Conservation (phyloP, 2,113 vertebrate species). For the Addax nasomaculatus region DNA sequence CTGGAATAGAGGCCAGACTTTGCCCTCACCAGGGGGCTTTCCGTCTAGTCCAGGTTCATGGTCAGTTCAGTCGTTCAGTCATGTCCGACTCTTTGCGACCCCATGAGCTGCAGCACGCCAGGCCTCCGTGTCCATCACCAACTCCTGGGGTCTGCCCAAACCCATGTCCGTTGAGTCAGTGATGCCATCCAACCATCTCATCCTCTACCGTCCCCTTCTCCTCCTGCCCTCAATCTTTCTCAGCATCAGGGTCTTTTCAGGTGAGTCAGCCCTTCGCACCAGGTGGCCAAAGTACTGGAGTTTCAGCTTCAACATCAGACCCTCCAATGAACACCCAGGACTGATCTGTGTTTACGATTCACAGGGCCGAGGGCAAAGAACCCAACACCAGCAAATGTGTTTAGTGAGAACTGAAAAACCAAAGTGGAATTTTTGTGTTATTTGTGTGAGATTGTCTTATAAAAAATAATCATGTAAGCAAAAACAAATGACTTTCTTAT, state of each 20-base stretch:
- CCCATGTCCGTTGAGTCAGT: too few relatives aligned
- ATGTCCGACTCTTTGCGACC: accelerated
- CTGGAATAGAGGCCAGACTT: too few relatives aligned
- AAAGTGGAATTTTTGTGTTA: background rate
- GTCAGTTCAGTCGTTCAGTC: background rate
- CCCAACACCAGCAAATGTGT: background rate
- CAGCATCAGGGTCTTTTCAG: background rate
- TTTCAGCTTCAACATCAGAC: background rate
- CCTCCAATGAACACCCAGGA: background rate
- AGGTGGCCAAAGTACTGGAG: background rate
- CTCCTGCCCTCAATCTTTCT: too few relatives aligned
- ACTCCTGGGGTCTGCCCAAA: too few relatives aligned
- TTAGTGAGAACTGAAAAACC: background rate
- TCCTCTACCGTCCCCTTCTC: too few relatives aligned
- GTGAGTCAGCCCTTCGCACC: background rate
- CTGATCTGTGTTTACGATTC: background rate
- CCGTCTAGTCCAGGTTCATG: background rate
- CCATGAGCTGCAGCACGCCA: background rate
- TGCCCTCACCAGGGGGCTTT: background rate
- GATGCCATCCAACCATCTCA: too few relatives aligned
- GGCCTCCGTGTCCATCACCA: background rate
- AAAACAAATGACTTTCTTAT: background rate
- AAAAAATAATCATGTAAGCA: background rate
- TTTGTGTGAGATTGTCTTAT: background rate
- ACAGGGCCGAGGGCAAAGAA: background rate